Percentiles rank a stretch among this genome's conserved stretches.
Evolutionary conservation across 2,113 vertebrate species (phyloP).

Genomic region (Nestor notabilis): DNA sequence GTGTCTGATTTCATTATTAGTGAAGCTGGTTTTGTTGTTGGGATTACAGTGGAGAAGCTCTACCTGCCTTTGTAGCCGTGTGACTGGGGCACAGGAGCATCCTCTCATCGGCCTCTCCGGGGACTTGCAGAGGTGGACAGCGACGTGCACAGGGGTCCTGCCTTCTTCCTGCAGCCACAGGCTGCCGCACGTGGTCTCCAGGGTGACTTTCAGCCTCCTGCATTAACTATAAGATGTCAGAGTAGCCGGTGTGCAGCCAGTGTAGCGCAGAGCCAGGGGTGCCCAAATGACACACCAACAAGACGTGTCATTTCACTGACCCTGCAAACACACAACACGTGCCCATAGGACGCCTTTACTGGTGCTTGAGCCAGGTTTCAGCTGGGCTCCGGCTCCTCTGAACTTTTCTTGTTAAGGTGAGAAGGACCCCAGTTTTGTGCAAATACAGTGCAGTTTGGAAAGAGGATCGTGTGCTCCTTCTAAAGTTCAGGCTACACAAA

Average conservation of each 20-base stretch:
- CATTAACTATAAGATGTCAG: neutral
- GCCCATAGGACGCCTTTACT: neutral
- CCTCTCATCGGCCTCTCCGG: neutral
- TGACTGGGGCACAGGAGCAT: neutral
- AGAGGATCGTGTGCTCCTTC: neutral
- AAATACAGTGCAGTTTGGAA: neutral
- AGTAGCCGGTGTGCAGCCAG: neutral
- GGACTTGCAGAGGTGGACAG: neutral
- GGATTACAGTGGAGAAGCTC: rapidly evolving
- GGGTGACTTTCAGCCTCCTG: neutral
- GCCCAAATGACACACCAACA: neutral
- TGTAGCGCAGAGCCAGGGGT: neutral
- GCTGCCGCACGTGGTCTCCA: neutral
- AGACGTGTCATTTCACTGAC: neutral
- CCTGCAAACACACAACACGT: neutral
- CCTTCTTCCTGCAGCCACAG: neutral
- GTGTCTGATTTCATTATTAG: neutral
- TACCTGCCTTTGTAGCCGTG: neutral
- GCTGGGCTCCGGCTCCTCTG: neutral
- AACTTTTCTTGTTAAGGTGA: neutral
- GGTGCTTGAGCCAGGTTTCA: neutral
- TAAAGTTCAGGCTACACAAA: neutral
- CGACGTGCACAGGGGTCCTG: neutral
- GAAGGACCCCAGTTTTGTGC: neutral
- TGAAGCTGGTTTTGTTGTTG: neutral